Evolutionary conservation across 2,113 vertebrate species (phyloP), one percentile per base, ranked within the genome.

Genomic region (Podarcis raffonei): DNA sequence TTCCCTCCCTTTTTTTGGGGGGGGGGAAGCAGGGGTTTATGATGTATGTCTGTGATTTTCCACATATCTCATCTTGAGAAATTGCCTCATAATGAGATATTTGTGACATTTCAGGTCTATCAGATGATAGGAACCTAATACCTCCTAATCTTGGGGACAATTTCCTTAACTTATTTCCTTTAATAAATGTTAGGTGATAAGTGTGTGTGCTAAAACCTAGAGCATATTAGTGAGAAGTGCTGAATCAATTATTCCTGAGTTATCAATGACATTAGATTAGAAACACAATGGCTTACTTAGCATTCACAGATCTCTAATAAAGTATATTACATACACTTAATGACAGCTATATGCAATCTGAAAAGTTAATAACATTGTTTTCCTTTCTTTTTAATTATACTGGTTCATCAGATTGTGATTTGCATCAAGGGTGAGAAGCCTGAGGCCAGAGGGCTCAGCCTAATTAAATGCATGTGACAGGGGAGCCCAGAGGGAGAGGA

Each of bases 241-340:
- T 75, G 86, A 91, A 95, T 80, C 77, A 90, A 94, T 94, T 94
- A 87, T 92, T 89, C 75, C 90, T 39, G 83, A 69, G 79, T 87
- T 94, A 90, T 94, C 30, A 74, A 69, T 72, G 90, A 89, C 8
- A 71, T 89, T 90, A 85, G 37, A 89, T 87, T 42, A 39, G 77
- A 68, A 42, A 20, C 12, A 27, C 65, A 53, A 53, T 66, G 81
- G 65, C 87, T 93, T 83, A 75, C 62, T 87, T 39, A 87, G 59
- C 71, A 82, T 90, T 82, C 89, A 83, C 53, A 76, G 59, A 84
- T 85, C 87, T 79, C 75, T 0, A 1, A 22, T 78, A 94, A 83
- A 75, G 88, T 84, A 90, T 37, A 72, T n/a, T 23, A 30, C 77
- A 81, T 32, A 35, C 83, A 94, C 71, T 22, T 53, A 1, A 80